phyloP scores from a whole-genome alignment of 2,888 invertebrate genomes.

The Lottia scabra region DNA sequence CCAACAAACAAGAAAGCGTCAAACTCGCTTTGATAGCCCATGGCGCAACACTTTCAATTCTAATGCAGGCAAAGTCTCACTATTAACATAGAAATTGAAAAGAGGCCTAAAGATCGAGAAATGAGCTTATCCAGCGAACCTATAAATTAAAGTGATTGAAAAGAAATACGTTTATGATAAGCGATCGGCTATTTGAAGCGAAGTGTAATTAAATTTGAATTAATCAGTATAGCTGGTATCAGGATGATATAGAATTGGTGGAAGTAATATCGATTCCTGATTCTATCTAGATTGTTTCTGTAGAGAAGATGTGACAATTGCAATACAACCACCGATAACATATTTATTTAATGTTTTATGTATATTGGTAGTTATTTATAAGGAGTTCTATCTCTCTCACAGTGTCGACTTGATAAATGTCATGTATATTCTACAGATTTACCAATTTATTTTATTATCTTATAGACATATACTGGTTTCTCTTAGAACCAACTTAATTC shows the following conservation, averaged over 20 bases:
- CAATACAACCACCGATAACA: not conserved
- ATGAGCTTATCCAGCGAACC: constrained; percentile 7
- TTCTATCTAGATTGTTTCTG: constrained; percentile 1
- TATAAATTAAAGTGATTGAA: constrained; percentile 4
- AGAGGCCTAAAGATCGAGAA: constrained; percentile 14
- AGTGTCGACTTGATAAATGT: no score
- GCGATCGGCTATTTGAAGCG: constrained; percentile 4
- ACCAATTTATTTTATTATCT: no score
- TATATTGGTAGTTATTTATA: not conserved
- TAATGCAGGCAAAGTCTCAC: constrained; percentile 33
- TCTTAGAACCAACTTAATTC: no score
- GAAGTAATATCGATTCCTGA: not conserved
- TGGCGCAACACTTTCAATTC: constrained; percentile 31
- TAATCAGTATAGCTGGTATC: constrained; percentile 52
- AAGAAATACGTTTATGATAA: constrained; percentile 7
- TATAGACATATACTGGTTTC: no score
- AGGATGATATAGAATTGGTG: constrained; percentile 24
- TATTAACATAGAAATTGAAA: constrained; percentile 35
- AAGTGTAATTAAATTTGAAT: constrained; percentile 55
- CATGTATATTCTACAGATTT: no score
- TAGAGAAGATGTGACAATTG: not conserved
- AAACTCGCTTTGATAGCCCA: constrained; percentile 22
- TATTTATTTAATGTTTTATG: not conserved
- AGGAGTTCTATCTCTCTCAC: not conserved
- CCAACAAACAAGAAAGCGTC: constrained; percentile 4